Conservation (phyloP, 2,888 invertebrate species). For the Orthonychiurus folsomi region DNA sequence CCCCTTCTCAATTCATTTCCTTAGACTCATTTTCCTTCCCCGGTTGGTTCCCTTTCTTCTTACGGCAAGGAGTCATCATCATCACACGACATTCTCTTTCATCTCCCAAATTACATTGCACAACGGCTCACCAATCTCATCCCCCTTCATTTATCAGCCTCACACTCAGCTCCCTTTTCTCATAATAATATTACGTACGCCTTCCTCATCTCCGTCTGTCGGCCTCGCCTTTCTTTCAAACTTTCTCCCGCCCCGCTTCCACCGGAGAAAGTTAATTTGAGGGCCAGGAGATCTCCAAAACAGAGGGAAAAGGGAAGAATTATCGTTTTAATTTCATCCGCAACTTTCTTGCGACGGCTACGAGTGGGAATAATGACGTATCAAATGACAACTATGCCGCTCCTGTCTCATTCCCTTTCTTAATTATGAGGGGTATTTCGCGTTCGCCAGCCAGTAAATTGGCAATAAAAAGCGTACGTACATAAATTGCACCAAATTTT, state of each 20-base stretch:
- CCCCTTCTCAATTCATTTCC: not conserved
- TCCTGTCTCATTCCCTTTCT: too few species aligned
- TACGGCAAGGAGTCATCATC: not conserved
- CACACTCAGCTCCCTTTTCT: not conserved
- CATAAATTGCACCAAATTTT: too few species aligned
- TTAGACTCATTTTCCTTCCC: not conserved
- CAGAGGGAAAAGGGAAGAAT: too few species aligned
- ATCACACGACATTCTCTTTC: slow-evolving; percentile 1
- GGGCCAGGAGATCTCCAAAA: too few species aligned
- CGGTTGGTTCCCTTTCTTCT: not conserved
- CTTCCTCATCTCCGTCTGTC: not conserved
- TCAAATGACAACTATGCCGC: too few species aligned
- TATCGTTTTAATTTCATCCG: too few species aligned
- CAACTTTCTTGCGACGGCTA: too few species aligned
- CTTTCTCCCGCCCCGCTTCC: not conserved
- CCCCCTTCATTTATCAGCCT: slow-evolving; percentile 9
- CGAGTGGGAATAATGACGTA: too few species aligned
- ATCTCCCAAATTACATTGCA: not conserved
- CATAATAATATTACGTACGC: slow-evolving; percentile 5
- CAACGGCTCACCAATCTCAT: slow-evolving; percentile 7
- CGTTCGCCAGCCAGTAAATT: too few species aligned
- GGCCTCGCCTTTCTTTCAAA: not conserved
- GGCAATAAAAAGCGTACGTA: too few species aligned
- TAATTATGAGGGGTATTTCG: too few species aligned
- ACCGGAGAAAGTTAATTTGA: too few species aligned